phyloP scores from a whole-genome alignment of 2,888 invertebrate genomes.

The Sinotaia quadrata region DNA sequence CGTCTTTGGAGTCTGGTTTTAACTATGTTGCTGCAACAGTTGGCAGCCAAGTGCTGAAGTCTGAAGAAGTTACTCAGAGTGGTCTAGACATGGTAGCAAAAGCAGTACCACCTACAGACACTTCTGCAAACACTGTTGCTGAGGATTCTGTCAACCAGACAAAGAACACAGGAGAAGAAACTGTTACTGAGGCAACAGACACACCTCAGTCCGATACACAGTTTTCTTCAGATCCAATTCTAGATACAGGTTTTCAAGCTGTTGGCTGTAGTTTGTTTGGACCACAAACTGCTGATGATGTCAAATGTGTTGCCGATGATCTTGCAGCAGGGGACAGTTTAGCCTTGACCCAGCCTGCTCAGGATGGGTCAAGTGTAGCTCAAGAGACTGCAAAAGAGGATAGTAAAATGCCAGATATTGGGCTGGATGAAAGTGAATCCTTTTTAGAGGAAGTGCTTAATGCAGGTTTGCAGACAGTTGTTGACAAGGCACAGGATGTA shows the following conservation, averaged over 20 bases:
- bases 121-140: constrained; percentile 17
- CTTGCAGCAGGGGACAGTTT: background rate
- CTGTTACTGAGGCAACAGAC: constrained; percentile 1
- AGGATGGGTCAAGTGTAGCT: background rate
- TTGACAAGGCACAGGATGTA: background rate
- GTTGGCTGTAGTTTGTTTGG: background rate
- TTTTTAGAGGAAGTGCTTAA: background rate
- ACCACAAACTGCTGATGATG: constrained; percentile 5
- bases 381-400: background rate
- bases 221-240: background rate
- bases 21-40: constrained; percentile 2
- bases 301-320: background rate
- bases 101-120: constrained; percentile 3
- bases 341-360: background rate
- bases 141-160: background rate
- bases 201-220: background rate
- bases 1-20: constrained; percentile 22
- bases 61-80: background rate
- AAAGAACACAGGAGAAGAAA: background rate
- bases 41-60: background rate
- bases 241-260: background rate
- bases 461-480: constrained; percentile 9
- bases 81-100: constrained; percentile 4
- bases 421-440: background rate
- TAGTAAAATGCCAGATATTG: background rate